phyloP scores from a whole-genome alignment of 2,888 invertebrate species.

The Serripes groenlandicus region DNA sequence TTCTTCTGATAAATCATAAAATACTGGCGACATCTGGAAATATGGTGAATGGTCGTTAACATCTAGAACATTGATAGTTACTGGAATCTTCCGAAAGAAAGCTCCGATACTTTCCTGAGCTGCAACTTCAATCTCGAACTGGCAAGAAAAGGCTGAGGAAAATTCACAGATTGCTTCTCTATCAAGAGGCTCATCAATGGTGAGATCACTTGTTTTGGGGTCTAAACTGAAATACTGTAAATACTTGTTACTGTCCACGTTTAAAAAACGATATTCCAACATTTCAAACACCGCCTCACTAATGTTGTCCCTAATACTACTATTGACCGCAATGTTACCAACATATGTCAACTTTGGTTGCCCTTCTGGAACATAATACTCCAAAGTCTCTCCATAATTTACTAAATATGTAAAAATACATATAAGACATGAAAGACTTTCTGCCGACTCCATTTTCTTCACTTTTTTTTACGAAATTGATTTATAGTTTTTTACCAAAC shows the following conservation, averaged over 20 bases:
- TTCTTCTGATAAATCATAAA: conserved; percentile 73
- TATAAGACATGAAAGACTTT: conserved; percentile 64
- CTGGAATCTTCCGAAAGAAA: conserved; percentile 76
- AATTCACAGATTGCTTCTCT: conserved; percentile 76
- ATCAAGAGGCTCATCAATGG: conserved; percentile 66
- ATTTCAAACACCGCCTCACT: conserved; percentile 52
- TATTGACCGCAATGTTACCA: conserved; percentile 71
- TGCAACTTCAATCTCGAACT: conserved; percentile 72
- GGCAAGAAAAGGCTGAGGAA: conserved; percentile 63
- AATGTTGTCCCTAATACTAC: conserved; percentile 57
- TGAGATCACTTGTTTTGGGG: conserved; percentile 55
- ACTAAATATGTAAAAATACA: conserved; percentile 65
- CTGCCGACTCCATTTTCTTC: conserved; percentile 59
- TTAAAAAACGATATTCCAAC: conserved; percentile 68
- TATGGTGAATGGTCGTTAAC: conserved; percentile 82
- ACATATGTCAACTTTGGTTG: conserved; percentile 58
- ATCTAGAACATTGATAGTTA: conserved; percentile 78
- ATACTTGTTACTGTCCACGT: conserved; percentile 47
- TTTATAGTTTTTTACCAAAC: no score
- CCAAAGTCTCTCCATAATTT: conserved; percentile 57
- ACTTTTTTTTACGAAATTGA: not conserved
- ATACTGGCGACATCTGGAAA: conserved; percentile 69
- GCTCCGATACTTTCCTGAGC: conserved; percentile 74
- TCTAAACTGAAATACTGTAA: conserved; percentile 51
- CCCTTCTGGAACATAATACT: conserved; percentile 68